phyloP scores from a whole-genome alignment of 2,888 invertebrate species.

The Sicus ferrugineus region DNA sequence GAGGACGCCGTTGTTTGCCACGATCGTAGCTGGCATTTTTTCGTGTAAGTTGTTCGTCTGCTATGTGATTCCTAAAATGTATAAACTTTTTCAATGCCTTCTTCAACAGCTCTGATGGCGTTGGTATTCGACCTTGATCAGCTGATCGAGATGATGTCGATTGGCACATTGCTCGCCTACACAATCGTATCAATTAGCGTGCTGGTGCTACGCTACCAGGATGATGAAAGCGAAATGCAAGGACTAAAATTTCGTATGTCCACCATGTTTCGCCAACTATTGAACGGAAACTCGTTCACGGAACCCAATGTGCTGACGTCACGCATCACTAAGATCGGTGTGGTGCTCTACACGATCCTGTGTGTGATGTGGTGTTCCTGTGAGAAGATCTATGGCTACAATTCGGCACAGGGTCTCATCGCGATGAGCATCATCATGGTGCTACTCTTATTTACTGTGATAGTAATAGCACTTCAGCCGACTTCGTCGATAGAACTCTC shows the following conservation, averaged over 20 bases:
- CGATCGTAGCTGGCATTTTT: constrained; percentile 77
- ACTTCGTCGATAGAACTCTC: constrained; percentile 69
- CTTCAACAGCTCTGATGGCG: constrained; percentile 76
- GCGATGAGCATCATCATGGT: constrained; percentile 66
- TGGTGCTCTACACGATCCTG: constrained; percentile 68
- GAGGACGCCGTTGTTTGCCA: constrained; percentile 82
- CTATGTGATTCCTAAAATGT: not conserved
- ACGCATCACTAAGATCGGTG: constrained; percentile 71
- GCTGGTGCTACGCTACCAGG: constrained; percentile 78
- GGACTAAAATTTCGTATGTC: constrained; percentile 73
- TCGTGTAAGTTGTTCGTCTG: constrained; percentile 67
- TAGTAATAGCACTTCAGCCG: constrained; percentile 77
- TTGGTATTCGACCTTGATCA: constrained; percentile 88
- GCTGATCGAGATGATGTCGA: constrained; percentile 96
- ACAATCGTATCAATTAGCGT: constrained; percentile 92
- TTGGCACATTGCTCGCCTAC: constrained; percentile 88
- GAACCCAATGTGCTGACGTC: constrained; percentile 73
- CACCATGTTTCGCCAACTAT: constrained; percentile 1
- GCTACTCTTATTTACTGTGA: constrained; percentile 67
- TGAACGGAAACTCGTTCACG: constrained; percentile 69
- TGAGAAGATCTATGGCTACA: constrained; percentile 45
- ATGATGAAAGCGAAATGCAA: constrained; percentile 55
- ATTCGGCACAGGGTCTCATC: constrained; percentile 55
- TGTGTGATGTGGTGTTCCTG: constrained; percentile 54
- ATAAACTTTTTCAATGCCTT: not conserved